Evolutionary conservation across 1,140 invertebrate genomes (phyloP), one percentile per base, ranked within the genome.

Genomic region (Bilobella aurantiaca): DNA sequence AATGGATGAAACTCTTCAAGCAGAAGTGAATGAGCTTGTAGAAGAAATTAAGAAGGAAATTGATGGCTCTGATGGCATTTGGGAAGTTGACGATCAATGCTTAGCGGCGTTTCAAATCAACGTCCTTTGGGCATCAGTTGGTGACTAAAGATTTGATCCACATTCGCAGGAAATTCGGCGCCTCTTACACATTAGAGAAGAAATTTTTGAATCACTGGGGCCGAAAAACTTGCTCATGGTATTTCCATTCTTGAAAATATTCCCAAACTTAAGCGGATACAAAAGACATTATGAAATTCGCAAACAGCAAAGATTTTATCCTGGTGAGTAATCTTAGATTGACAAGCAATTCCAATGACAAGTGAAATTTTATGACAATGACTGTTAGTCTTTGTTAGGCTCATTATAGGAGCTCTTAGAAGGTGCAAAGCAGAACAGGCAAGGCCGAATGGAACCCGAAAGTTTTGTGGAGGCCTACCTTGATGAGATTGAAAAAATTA

Each of bases 71-170:
- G 63, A 62, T 23, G 47, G 25, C n/a, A 49, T 58, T 12, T 61
- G 1, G 12, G 29, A 34, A 29, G 34, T 68, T 3, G 58, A 68
- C 21, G 25, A n/a, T 27, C 21, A 28, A 23, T 16, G 56, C 3
- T 49, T 68, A 18, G 16, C 58, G 8, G 5, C 57, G 1, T 32
- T 31, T 12, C 49, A 60, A 5, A 14, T 68, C 8, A 68, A 68
- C 42, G 88, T 88, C 0, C 76, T 94, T 0, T 93, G 91, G 88
- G 83, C 81, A 61, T 89, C 94, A 84, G 83, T 93, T 77, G 88
- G 90, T 64, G 88, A 90, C 0, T 84, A 81, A 73, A 76, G 85
- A 71, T 84, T 79, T 62, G 73, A 74, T 2, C 76, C 78, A 64
- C 65, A 74, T 23, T 75, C 79, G 58, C 68, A 66, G 0, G 8